A percentile compares a stretch with the other conserved stretches of the same genome.
These are phyloP conservation scores for Romanogobio albipinnatus DNA, from an alignment of 2,113 vertebrate species.

Conservation along the genomic window DNA sequence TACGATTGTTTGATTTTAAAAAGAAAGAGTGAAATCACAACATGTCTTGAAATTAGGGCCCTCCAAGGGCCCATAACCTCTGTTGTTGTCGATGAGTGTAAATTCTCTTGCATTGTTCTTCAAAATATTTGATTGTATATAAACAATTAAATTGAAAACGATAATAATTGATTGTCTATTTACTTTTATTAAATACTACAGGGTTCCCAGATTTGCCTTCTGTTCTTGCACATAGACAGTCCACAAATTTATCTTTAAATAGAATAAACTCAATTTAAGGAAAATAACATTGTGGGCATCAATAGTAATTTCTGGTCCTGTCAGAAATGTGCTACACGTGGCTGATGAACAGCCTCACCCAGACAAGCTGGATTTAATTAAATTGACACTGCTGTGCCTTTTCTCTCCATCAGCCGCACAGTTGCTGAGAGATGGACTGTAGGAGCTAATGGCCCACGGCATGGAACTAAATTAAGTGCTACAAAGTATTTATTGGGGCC, in stretches of 20 bases:
- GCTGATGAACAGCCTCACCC: constrained; percentile 31
- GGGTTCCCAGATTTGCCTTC: not conserved
- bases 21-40: not conserved
- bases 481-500: constrained; percentile 59
- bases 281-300: constrained; percentile 24
- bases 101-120: not conserved
- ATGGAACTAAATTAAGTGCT: constrained; percentile 61
- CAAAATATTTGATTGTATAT: not conserved
- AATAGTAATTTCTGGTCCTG: not conserved
- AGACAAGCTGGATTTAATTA: constrained; percentile 58
- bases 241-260: not conserved
- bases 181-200: not conserved
- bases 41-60: not conserved
- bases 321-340: constrained; percentile 22
- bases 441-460: constrained; percentile 60
- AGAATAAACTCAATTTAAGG: not conserved
- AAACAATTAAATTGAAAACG: not conserved
- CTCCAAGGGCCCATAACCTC: not conserved
- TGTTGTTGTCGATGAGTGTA: not conserved
- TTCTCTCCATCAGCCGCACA: constrained; percentile 44
- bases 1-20: not conserved
- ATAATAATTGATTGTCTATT: not conserved
- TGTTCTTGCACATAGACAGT: not conserved
- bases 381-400: constrained; percentile 45
- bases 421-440: constrained; percentile 62